These are phyloP conservation scores for Octodon degus DNA, from an alignment of 2,113 vertebrate genomes.

Conservation along the genomic window DNA sequence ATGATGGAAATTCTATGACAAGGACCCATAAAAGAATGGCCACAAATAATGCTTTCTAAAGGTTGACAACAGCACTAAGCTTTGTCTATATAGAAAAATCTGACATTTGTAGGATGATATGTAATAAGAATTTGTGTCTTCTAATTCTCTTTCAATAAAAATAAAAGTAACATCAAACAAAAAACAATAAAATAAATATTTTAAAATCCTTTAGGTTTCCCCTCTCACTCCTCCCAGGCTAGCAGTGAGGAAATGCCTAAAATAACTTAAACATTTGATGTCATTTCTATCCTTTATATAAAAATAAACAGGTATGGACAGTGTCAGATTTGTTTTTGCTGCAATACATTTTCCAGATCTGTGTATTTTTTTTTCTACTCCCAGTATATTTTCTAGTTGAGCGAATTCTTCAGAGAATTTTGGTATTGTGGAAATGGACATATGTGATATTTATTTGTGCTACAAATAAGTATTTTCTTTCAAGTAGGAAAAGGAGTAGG, in stretches of 20 bases:
- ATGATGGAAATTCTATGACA: not conserved
- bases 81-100: not conserved
- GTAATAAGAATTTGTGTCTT: not conserved
- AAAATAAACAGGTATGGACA: conserved; percentile 45
- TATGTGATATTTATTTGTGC: conserved; percentile 66
- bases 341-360: conserved; percentile 33
- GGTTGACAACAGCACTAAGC: not conserved
- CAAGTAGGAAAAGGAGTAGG: conserved; percentile 68
- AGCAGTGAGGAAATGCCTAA: not conserved
- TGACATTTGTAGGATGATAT: not conserved
- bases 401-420: conserved; percentile 63
- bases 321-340: conserved; percentile 42
- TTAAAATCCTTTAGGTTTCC: not conserved
- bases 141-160: conserved; percentile 15
- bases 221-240: not conserved
- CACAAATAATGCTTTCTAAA: not conserved
- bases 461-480: conserved; percentile 76
- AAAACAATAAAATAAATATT: not conserved
- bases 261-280: not conserved
- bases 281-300: not conserved
- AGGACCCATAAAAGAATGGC: not conserved
- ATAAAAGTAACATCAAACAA: not conserved
- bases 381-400: conserved; percentile 64
- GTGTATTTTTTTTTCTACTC: conserved; percentile 32
- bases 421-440: conserved; percentile 62